These are phyloP conservation scores for Phortica variegata DNA, from an alignment of 1,140 invertebrate genomes.

Conservation along the genomic window DNA sequence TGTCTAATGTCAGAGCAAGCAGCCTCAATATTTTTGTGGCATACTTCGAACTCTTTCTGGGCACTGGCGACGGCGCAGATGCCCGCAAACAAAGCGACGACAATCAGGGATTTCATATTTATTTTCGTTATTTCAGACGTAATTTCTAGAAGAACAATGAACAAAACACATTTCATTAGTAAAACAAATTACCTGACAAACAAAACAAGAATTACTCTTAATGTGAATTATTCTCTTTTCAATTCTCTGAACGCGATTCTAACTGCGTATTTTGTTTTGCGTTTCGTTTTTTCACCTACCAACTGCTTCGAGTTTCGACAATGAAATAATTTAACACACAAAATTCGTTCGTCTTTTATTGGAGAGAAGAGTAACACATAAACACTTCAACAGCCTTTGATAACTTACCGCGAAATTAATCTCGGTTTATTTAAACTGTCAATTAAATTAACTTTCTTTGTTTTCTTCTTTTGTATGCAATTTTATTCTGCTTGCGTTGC, in stretches of 20 bases:
- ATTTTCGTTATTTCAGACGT: constrained; percentile 3
- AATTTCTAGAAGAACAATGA: not conserved
- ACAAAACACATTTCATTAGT: too few species aligned
- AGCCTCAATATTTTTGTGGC: constrained; percentile 63
- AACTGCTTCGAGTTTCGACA: too few species aligned
- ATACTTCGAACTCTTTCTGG: constrained; percentile 59
- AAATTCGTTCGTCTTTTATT: too few species aligned
- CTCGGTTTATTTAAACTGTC: too few species aligned
- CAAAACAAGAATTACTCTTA: not conserved
- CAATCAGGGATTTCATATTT: constrained; percentile 62
- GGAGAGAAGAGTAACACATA: too few species aligned
- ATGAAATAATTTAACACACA: too few species aligned
- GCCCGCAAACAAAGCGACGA: constrained; percentile 59
- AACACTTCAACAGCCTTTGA: too few species aligned
- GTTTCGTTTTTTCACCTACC: too few species aligned
- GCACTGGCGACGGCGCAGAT: constrained; percentile 59
- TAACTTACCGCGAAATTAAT: too few species aligned
- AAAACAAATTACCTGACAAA: too few species aligned
- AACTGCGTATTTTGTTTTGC: too few species aligned
- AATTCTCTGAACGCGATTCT: too few species aligned
- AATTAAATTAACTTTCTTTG: constrained; percentile 11
- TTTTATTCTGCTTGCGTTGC: constrained; percentile 24
- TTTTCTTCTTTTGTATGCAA: constrained; percentile 17
- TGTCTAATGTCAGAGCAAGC: constrained; percentile 59
- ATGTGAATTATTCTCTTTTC: constrained; percentile 4